These are phyloP conservation scores for Falco berigora DNA, from an alignment of 2,797 vertebrate species.

Conservation along the genomic window DNA sequence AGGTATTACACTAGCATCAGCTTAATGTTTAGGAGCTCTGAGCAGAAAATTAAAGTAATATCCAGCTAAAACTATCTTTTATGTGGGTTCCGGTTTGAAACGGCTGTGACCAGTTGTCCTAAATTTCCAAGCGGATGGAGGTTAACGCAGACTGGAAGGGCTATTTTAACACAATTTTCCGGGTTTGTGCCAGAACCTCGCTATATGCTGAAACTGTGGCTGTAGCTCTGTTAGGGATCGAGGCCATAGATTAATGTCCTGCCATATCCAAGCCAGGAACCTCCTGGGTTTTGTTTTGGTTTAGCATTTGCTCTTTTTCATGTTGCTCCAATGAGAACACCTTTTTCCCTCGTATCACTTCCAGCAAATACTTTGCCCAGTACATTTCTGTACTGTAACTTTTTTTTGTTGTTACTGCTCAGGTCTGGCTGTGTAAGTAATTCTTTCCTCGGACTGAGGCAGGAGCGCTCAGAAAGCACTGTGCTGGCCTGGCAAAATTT, in stretches of 20 bases:
- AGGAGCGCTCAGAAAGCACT: background rate
- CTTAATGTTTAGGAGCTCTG: background rate
- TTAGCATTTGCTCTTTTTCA: background rate
- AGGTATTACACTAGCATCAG: background rate
- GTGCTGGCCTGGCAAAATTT: background rate
- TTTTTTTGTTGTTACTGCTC: background rate
- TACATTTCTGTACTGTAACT: background rate
- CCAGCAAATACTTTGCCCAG: background rate
- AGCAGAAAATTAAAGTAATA: background rate
- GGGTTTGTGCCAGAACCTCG: background rate
- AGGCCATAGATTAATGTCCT: background rate
- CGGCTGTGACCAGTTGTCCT: background rate
- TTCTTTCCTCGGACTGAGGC: background rate
- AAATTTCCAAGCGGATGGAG: background rate
- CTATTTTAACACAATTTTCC: background rate
- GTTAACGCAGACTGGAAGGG: background rate
- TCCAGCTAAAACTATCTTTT: background rate
- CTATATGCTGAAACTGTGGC: background rate
- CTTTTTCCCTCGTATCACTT: background rate
- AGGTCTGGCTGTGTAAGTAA: background rate
- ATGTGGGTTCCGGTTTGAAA: background rate
- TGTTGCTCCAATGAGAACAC: background rate
- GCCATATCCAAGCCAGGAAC: background rate
- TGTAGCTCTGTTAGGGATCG: background rate
- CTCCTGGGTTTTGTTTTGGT: background rate